Evolutionary conservation across 2,888 invertebrate species (phyloP).

Genomic region (Apamea sordens): DNA sequence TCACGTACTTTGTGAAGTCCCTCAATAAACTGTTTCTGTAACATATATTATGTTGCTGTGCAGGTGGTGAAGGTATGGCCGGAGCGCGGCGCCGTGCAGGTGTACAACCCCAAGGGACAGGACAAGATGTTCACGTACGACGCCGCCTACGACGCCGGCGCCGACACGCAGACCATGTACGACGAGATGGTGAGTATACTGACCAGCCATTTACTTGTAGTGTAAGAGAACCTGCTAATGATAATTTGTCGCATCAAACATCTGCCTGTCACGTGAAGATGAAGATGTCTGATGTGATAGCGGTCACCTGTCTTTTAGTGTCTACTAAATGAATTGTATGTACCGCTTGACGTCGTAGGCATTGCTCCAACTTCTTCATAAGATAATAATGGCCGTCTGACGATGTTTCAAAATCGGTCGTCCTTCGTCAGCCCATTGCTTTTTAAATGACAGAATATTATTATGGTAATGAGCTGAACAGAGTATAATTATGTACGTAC

Average conservation of each 20-base stretch:
- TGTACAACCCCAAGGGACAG: conserved; percentile 95
- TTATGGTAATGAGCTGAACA: neutral
- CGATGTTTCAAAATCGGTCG: neutral
- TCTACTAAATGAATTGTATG: neutral
- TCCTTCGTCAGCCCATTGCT: conserved; percentile 3
- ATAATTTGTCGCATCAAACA: too few species aligned
- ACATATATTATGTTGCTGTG: conserved; percentile 18
- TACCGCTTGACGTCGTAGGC: neutral
- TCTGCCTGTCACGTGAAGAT: neutral
- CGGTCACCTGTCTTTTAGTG: neutral
- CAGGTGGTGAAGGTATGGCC: conserved; percentile 95
- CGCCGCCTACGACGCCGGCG: conserved; percentile 97
- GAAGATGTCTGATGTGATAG: conserved; percentile 5
- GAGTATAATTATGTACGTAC: neutral
- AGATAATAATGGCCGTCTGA: neutral
- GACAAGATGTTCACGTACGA: conserved; percentile 99
- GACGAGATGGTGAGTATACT: conserved; percentile 94
- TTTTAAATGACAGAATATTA: conserved; percentile 3
- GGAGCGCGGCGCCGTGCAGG: conserved; percentile 96
- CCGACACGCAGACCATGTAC: conserved; percentile 97
- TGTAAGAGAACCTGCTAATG: neutral
- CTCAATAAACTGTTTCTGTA: neutral
- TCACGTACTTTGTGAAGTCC: neutral
- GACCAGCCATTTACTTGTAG: neutral
- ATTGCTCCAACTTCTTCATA: neutral